phyloP scores from a whole-genome alignment of 2,113 vertebrate species.

The Dunckerocampus dactyliophorus region DNA sequence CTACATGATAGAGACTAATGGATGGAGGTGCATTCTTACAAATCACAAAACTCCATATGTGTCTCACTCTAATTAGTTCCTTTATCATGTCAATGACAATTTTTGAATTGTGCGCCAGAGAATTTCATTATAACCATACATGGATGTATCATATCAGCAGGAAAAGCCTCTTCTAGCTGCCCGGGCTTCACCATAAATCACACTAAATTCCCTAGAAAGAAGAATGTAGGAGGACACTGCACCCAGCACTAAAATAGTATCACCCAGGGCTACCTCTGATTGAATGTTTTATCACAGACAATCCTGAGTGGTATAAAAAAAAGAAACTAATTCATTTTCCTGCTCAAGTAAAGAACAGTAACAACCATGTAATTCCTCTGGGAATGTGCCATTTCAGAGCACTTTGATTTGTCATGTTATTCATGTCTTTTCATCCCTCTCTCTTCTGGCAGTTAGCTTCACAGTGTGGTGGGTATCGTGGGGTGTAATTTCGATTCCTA shows the following conservation, averaged over 20 bases:
- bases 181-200: slow-evolving; percentile 63
- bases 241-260: slow-evolving; percentile 69
- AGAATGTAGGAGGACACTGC: slow-evolving; percentile 53
- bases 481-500: slow-evolving; percentile 62
- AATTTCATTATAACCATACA: slow-evolving; percentile 49
- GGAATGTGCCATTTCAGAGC: slow-evolving; percentile 60
- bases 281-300: slow-evolving; percentile 76
- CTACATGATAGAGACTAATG: slow-evolving; percentile 35
- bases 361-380: slow-evolving; percentile 70
- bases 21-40: slow-evolving; percentile 33
- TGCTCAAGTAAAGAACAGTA: slow-evolving; percentile 67
- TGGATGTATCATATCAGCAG: slow-evolving; percentile 43
- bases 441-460: slow-evolving; percentile 35
- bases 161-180: slow-evolving; percentile 54
- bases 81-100: slow-evolving; percentile 53
- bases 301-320: slow-evolving; percentile 65
- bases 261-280: slow-evolving; percentile 72
- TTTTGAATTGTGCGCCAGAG: slow-evolving; percentile 36
- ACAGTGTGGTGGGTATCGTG: slow-evolving; percentile 53
- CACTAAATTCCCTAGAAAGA: slow-evolving; percentile 67
- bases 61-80: slow-evolving; percentile 48
- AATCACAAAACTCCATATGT: slow-evolving; percentile 43
- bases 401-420: slow-evolving; percentile 71
- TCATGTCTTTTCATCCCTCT: slow-evolving; percentile 64
- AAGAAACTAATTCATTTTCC: slow-evolving; percentile 73